phyloP scores from a whole-genome alignment of 2,797 vertebrate species.

The Phrynocephalus forsythii region DNA sequence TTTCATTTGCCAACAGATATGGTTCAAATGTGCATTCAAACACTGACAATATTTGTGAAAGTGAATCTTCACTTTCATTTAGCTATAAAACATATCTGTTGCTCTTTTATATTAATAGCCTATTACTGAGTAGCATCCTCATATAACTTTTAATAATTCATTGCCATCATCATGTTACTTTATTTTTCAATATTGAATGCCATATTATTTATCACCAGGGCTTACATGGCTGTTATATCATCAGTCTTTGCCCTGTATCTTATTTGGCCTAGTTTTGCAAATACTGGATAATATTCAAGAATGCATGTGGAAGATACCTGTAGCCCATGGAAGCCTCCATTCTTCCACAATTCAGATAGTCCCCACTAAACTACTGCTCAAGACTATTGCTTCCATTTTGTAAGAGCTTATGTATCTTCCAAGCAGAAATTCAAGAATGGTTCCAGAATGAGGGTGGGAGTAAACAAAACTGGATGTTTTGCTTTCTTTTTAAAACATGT shows the following conservation, averaged over 20 bases:
- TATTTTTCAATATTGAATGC: constrained; percentile 46
- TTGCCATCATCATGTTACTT: constrained; percentile 54
- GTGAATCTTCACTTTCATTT: constrained; percentile 47
- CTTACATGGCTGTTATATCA: constrained; percentile 48
- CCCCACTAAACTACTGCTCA: background rate
- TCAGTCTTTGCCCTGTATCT: constrained; percentile 44
- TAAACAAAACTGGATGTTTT: background rate
- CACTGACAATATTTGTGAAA: constrained; percentile 54
- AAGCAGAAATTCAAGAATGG: background rate
- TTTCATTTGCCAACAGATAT: constrained; percentile 52
- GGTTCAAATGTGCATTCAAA: constrained; percentile 55
- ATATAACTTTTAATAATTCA: constrained; percentile 63
- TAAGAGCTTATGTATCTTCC: background rate
- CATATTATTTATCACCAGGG: constrained; percentile 59
- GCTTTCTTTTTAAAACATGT: background rate
- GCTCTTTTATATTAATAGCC: constrained; percentile 71
- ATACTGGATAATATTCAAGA: constrained; percentile 16
- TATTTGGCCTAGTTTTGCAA: constrained; percentile 39
- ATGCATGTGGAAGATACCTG: background rate
- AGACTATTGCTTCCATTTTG: background rate
- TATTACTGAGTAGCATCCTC: constrained; percentile 64
- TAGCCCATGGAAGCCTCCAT: background rate
- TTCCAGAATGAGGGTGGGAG: background rate
- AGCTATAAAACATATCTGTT: constrained; percentile 66
- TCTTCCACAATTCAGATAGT: background rate